These are phyloP conservation scores for Oryzias sinensis DNA, from an alignment of 2,797 vertebrate genomes.

Conservation along the genomic window DNA sequence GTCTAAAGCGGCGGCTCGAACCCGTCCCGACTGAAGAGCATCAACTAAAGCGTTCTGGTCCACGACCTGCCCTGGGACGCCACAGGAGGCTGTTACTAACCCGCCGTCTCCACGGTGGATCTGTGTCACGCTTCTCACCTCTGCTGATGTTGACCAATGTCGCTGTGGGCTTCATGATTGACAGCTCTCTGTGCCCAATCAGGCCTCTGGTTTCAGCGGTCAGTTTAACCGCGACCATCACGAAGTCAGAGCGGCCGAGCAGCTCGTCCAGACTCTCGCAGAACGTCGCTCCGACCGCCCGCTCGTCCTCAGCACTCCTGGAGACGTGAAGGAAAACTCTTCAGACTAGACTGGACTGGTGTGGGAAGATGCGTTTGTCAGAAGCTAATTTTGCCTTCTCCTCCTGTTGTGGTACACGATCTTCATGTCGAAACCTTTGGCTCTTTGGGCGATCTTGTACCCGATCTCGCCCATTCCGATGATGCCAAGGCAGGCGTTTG, in stretches of 20 bases:
- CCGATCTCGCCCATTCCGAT: slow-evolving; percentile 81
- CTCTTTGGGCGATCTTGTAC: slow-evolving; percentile 76
- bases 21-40: slow-evolving; percentile 71
- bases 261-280: slow-evolving; percentile 74
- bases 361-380: no score
- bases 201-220: slow-evolving; percentile 66
- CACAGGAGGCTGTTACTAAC: not conserved
- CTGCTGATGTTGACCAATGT: slow-evolving; percentile 79
- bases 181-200: slow-evolving; percentile 71
- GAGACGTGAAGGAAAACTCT: not conserved
- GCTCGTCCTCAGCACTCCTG: slow-evolving; percentile 74
- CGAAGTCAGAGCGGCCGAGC: slow-evolving; percentile 75
- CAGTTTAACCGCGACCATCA: slow-evolving; percentile 68
- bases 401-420: slow-evolving; percentile 81
- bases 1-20: slow-evolving; percentile 77
- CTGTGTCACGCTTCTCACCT: slow-evolving; percentile 58
- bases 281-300: slow-evolving; percentile 67
- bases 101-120: not conserved
- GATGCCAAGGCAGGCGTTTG: slow-evolving; percentile 75
- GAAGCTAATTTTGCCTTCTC: slow-evolving; percentile 63
- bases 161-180: slow-evolving; percentile 77
- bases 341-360: no score
- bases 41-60: slow-evolving; percentile 79
- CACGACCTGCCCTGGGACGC: slow-evolving; percentile 69
- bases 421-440: slow-evolving; percentile 81